A percentile compares a stretch with the other conserved stretches of the same genome.
phyloP scores from a whole-genome alignment of 1,140 invertebrate species.

The Lasioglossum baleicum region DNA sequence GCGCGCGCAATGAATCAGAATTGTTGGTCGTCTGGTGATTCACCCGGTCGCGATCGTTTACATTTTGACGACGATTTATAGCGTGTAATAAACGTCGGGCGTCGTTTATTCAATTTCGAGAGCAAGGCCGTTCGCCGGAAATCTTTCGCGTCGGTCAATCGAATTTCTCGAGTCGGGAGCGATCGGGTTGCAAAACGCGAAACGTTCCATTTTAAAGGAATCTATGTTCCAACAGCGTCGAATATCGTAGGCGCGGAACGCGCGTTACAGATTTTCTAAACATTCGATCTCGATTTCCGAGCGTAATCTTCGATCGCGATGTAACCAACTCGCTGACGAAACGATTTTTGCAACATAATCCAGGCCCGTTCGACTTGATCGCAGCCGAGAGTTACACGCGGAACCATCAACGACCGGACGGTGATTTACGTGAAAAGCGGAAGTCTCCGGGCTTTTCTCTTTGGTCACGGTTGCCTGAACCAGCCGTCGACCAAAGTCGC shows the following conservation, averaged over 20 bases:
- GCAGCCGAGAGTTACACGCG: background rate
- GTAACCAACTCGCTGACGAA: background rate
- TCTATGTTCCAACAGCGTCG: no score
- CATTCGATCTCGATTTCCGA: no score
- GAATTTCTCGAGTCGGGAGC: background rate
- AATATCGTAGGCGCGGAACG: no score
- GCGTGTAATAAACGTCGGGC: slow-evolving; percentile 11
- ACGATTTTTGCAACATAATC: slow-evolving; percentile 1
- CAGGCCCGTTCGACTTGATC: background rate
- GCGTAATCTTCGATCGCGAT: no score
- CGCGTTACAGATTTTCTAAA: no score
- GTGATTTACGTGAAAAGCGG: slow-evolving; percentile 63
- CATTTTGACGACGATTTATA: slow-evolving; percentile 33
- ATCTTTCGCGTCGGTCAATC: no score
- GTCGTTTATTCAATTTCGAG: slow-evolving; percentile 38
- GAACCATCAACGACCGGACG: background rate
- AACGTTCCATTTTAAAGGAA: no score
- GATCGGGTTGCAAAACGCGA: no score
- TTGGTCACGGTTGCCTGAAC: slow-evolving; percentile 42
- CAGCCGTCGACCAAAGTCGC: background rate
- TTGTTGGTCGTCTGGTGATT: slow-evolving; percentile 34
- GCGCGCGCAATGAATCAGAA: slow-evolving; percentile 36
- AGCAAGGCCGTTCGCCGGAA: slow-evolving; percentile 12
- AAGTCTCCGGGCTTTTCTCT: slow-evolving; percentile 44
- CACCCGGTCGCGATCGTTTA: slow-evolving; percentile 11